These are phyloP conservation scores for Neolamprologus cancellatus DNA, from an alignment of 2,113 vertebrate genomes.

Conservation along the genomic window DNA sequence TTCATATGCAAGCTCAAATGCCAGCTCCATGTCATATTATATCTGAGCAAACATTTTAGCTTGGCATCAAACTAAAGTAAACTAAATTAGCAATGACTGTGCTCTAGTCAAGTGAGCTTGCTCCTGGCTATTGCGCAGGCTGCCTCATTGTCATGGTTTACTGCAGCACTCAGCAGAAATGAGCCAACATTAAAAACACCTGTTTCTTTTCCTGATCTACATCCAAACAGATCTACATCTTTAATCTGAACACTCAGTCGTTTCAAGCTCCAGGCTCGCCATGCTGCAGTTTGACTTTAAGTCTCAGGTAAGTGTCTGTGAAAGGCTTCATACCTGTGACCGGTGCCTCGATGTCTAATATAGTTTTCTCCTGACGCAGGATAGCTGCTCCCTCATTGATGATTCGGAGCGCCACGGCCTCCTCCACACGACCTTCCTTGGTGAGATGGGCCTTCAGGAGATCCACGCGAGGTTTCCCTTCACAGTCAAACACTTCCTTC, in stretches of 20 bases:
- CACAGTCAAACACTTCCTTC: conserved; percentile 80
- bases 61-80: not conserved
- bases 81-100: not conserved
- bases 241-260: not conserved
- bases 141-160: not conserved
- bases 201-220: not conserved
- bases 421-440: conserved; percentile 78
- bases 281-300: not conserved
- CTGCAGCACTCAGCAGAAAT: not conserved
- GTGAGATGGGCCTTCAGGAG: conserved; percentile 79
- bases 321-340: conserved; percentile 68
- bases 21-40: not conserved
- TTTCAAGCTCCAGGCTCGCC: not conserved
- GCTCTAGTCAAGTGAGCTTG: not conserved
- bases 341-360: conserved; percentile 79
- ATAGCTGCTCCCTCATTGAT: conserved; percentile 75
- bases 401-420: conserved; percentile 72
- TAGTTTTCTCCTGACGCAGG: conserved; percentile 78
- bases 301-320: not conserved
- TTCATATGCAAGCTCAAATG: not conserved
- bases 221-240: not conserved
- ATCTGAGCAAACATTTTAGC: not conserved
- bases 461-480: conserved; percentile 78
- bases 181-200: not conserved
- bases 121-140: not conserved